Base-by-base conservation (phyloP, 2,797 vertebrate species). In the Bradypodion ventrale region DNA sequence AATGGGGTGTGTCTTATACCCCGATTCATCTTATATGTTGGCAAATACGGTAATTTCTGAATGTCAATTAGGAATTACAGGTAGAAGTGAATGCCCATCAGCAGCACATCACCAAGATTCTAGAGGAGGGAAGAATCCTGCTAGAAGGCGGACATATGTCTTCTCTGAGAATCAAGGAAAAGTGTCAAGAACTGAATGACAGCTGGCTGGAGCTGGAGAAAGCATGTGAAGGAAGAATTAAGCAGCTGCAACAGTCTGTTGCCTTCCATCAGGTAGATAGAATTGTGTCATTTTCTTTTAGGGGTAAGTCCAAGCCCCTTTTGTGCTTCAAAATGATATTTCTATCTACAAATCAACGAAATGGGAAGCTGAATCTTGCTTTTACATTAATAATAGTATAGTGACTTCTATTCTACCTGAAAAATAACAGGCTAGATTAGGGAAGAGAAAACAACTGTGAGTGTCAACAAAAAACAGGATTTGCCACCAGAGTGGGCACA, bases 181-280 rank as follows among this genome's bases (percentile, higher is more conserved):
- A 96, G 91, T 97, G 96, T 80, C 91, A 82, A 52, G 92, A 97
- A 65, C 94, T 98, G 90, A 91, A 89, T 49, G 73, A 77, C 65
- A 92, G 89, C 80, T 98, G 98, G 98, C 92, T 94, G 80, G 95
- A 95, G 86, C 95, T 99, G 76, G 96, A 97, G 85, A 93, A 94
- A 42, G 92, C 92, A 0, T 98, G 97, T 80, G 95, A 93, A 40
- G 94, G 90, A 32, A 95, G 93, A 87, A 93, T 95, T 72, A 94
- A 84, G 69, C 90, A 95, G 84, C 95, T 98, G 81, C 97, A 96
- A 89, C 95, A 95, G 46, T 96, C 96, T 0, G 88, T 96, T 63
- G 92, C 91, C 80, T 94, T 97, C 88, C 97, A 97, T 82, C 96
- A 98, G 97, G 98, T 98, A 94, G 13, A 90, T 75, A 37, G 82